Evolutionary conservation across 2,888 invertebrate genomes (phyloP).

Genomic region (Spisula solida): DNA sequence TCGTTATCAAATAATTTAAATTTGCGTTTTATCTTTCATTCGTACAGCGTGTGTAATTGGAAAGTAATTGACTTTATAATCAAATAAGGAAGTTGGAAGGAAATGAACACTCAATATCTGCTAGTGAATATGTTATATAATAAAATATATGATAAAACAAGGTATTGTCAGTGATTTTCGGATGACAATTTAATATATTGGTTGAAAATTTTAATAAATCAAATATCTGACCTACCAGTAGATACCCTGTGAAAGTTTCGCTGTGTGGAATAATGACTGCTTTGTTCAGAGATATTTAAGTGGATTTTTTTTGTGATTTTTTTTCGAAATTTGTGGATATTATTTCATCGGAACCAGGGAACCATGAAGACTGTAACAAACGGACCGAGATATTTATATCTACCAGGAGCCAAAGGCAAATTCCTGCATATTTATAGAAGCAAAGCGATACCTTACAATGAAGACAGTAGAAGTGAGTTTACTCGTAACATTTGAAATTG

Average conservation of each 20-base stretch:
- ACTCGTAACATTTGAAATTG: not conserved
- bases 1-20: not conserved
- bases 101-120: not conserved
- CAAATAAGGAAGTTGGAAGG: not conserved
- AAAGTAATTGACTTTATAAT: slow-evolving; percentile 1
- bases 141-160: not conserved
- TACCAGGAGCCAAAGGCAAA: slow-evolving; percentile 62
- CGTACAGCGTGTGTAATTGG: not conserved
- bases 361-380: slow-evolving; percentile 46
- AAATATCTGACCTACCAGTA: not conserved
- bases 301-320: not conserved
- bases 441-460: slow-evolving; percentile 53
- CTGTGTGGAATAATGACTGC: not conserved
- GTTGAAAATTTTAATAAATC: not conserved
- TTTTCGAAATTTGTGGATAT: not conserved
- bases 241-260: not conserved
- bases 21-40: not conserved
- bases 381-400: slow-evolving; percentile 62
- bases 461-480: slow-evolving; percentile 55
- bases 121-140: not conserved
- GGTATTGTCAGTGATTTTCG: not conserved
- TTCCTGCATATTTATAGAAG: slow-evolving; percentile 62
- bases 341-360: not conserved
- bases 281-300: not conserved
- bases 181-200: not conserved